Evolutionary conservation across 2,797 vertebrate genomes (phyloP).

Genomic region (Pangasius sanitwongsei): DNA sequence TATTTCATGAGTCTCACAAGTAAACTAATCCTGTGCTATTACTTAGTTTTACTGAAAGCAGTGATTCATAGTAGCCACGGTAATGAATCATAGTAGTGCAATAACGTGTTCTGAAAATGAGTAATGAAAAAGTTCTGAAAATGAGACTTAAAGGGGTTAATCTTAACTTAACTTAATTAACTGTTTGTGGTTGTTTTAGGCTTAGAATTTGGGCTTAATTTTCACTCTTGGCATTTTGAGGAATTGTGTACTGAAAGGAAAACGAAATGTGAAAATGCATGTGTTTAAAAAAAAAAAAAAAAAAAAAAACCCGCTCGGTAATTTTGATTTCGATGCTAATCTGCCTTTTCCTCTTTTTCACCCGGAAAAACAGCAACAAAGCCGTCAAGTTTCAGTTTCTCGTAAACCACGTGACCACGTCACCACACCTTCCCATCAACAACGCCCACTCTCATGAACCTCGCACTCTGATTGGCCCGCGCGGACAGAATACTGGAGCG

Average conservation of each 20-base stretch:
- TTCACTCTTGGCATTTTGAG: not conserved
- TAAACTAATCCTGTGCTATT: too few species aligned
- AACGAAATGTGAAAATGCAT: not conserved
- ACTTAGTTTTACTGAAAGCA: not conserved
- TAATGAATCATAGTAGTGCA: not conserved
- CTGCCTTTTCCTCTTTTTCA: not conserved
- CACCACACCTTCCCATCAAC: slow-evolving; percentile 11
- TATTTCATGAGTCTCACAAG: not conserved
- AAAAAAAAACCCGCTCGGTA: too few species aligned
- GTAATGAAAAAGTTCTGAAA: not conserved
- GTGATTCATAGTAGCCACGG: not conserved
- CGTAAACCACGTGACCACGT: slow-evolving; percentile 75
- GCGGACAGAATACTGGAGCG: accelerated
- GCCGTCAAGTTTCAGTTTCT: slow-evolving; percentile 68
- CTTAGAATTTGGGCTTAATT: not conserved
- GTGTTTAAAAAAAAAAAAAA: too few species aligned
- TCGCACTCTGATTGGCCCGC: slow-evolving; percentile 18
- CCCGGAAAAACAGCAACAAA: slow-evolving; percentile 27
- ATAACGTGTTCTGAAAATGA: not conserved
- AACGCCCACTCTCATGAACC: not conserved
- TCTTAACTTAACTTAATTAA: not conserved
- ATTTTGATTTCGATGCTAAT: not conserved
- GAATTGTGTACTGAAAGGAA: not conserved
- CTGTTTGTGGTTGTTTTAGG: not conserved
- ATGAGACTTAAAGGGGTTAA: not conserved